A percentile compares a stretch with the other conserved stretches of the same genome.
Conservation (phyloP, 2,888 invertebrate genomes). For the Opisthograptis luteolata region DNA sequence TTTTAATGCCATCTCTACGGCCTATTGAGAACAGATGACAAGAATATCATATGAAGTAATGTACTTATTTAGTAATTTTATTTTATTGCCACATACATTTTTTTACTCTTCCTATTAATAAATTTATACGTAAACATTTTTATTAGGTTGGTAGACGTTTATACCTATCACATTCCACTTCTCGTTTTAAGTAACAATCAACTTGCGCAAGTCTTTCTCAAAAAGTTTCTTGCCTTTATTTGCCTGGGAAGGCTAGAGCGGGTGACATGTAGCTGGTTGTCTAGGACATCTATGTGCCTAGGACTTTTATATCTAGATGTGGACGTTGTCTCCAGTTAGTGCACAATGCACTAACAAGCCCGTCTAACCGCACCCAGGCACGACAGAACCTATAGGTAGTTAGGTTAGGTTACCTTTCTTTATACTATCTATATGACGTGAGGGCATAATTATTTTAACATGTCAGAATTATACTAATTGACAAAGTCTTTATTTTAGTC, state of each 20-base stretch:
- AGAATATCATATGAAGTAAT: too few relatives aligned
- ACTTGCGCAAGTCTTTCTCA: slow-evolving; percentile 2
- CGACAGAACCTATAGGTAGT: slow-evolving; percentile 60
- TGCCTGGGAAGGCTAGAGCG: slow-evolving; percentile 42
- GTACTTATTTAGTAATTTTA: too few relatives aligned
- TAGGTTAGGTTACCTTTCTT: slow-evolving; percentile 43
- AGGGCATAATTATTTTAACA: slow-evolving; percentile 16
- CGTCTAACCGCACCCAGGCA: slow-evolving; percentile 70
- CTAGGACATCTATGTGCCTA: slow-evolving; percentile 33
- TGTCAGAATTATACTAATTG: too few relatives aligned
- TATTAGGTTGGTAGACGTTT: too few relatives aligned
- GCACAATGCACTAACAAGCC: slow-evolving; percentile 79
- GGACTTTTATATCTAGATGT: slow-evolving; percentile 51
- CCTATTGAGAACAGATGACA: too few relatives aligned
- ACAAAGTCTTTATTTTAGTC: too few relatives aligned
- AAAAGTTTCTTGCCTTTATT: slow-evolving; percentile 5
- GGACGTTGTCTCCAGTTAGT: slow-evolving; percentile 49
- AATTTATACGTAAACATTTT: too few relatives aligned
- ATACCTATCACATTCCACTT: too few relatives aligned
- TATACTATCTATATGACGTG: slow-evolving; percentile 26
- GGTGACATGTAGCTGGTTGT: slow-evolving; percentile 34
- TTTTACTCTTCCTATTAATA: too few relatives aligned
- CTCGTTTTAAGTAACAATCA: too few relatives aligned
- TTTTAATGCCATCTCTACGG: not conserved
- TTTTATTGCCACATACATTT: too few relatives aligned